Conservation (phyloP, 2,797 vertebrate genomes). For the Scolopax bukidnonensis region DNA sequence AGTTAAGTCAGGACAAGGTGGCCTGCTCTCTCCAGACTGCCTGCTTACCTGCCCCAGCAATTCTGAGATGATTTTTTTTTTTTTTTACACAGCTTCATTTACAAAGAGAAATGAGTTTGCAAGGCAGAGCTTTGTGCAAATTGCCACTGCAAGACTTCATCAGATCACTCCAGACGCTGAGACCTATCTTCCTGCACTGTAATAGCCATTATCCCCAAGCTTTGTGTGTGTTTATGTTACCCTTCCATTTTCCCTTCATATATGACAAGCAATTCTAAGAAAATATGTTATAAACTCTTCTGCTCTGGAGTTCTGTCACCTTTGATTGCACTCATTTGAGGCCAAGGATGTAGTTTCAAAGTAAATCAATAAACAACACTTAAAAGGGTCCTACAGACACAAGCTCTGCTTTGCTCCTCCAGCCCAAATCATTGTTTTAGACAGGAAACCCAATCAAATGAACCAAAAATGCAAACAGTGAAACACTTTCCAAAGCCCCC, state of each 20-base stretch:
- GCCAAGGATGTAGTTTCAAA: conserved; percentile 30
- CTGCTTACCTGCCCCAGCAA: not conserved
- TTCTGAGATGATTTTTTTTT: not conserved
- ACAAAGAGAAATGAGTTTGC: not conserved
- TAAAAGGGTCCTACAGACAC: not conserved
- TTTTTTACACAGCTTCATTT: not conserved
- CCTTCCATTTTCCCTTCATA: conserved; percentile 64
- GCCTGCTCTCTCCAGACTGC: not conserved
- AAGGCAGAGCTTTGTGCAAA: not conserved
- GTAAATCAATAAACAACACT: conserved; percentile 53
- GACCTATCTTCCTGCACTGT: not conserved
- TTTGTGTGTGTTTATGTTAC: conserved; percentile 15
- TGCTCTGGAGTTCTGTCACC: conserved; percentile 53
- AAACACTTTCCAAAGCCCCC: not conserved
- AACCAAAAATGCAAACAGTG: not conserved
- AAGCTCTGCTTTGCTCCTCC: not conserved
- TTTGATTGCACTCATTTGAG: conserved; percentile 34
- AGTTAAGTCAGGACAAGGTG: not conserved
- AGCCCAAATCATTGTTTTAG: not conserved
- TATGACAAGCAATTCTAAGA: conserved; percentile 50
- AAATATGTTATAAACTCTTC: conserved; percentile 36
- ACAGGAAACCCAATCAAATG: not conserved
- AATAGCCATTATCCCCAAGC: conserved; percentile 5
- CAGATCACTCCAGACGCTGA: not conserved
- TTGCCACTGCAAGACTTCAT: conserved; percentile 29